Evolutionary conservation across 2,888 invertebrate species (phyloP).

Genomic region (Himalopsyche kuldschensis): DNA sequence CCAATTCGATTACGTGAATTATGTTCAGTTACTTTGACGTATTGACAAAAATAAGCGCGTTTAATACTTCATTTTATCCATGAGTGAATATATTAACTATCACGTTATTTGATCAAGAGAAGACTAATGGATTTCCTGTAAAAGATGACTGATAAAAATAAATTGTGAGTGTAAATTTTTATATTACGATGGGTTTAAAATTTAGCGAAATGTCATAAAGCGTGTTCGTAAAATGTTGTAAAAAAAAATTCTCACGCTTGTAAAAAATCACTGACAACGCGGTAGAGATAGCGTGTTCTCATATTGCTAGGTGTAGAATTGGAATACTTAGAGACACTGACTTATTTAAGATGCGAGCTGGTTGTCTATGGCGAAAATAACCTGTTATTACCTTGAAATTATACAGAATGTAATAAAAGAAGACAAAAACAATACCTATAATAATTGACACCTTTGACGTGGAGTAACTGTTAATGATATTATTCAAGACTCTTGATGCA

Average conservation of each 20-base stretch:
- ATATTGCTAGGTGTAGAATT: not conserved
- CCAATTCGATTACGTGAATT: too few relatives aligned
- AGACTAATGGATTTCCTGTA: not conserved
- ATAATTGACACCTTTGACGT: not conserved
- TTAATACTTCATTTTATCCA: too few relatives aligned
- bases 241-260: not conserved
- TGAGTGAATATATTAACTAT: too few relatives aligned
- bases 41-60: too few relatives aligned
- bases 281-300: not conserved
- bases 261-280: not conserved
- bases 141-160: not conserved
- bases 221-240: not conserved
- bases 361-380: not conserved
- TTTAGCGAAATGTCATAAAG: not conserved
- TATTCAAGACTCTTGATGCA: too few relatives aligned
- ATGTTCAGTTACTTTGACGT: too few relatives aligned
- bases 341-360: not conserved
- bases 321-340: not conserved
- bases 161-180: not conserved
- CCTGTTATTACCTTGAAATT: not conserved
- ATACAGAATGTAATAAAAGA: not conserved
- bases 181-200: not conserved
- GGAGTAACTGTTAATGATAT: not conserved
- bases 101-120: not conserved
- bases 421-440: not conserved